Base-by-base conservation (phyloP, 2,888 invertebrate species). In the Bruchidius siliquastri region DNA sequence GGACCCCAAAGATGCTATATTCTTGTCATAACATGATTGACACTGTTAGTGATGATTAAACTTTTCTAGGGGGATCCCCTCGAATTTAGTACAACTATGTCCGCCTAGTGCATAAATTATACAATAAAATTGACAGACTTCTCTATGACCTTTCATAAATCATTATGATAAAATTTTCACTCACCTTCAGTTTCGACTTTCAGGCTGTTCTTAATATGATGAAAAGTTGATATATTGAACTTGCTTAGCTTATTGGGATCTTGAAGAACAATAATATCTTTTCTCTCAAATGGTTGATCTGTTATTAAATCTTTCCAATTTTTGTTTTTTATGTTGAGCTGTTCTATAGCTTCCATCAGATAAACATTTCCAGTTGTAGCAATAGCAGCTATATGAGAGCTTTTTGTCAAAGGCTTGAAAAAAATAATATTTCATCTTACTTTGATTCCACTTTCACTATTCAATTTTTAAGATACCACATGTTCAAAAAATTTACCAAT, bases 281-380 rank as follows among this genome's bases (percentile, higher is more conserved):
- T 93, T 77, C 96, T 90, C 20, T 91, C 89, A 85, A 99, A 99
- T 0, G 96, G 92, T 77, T 93, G 91, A 85, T 99, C 98, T 78
- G 91, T 93, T 18, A 99, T 88, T 67, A 99, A 90, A 88, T 99
- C 99, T 83, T 94, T 96, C 93, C 95, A 97, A 84, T 96, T 96
- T 80, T 94, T 94, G 0, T 94, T 92, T 87, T 98, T 99, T 72
- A 99, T 92, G 84, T 99, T 99, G 67, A 99, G 89, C 82, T 98
- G 96, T 81, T 98, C 97, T 68, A 99, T 91, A 0, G 98, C 98
- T 90, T 99, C 98, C 88, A 93, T 92, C 0, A 94, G 94, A 86
- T 93, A 99, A 0, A 99, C 98, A 90, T 99, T 99, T 26, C 99
- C 99, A 10, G 96, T 97, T 0, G 92, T 92, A 73, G 90, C 92